Evolutionary conservation across 2,797 vertebrate species (phyloP), one percentile per base, ranked within the genome.

Genomic region (Morus bassanus): DNA sequence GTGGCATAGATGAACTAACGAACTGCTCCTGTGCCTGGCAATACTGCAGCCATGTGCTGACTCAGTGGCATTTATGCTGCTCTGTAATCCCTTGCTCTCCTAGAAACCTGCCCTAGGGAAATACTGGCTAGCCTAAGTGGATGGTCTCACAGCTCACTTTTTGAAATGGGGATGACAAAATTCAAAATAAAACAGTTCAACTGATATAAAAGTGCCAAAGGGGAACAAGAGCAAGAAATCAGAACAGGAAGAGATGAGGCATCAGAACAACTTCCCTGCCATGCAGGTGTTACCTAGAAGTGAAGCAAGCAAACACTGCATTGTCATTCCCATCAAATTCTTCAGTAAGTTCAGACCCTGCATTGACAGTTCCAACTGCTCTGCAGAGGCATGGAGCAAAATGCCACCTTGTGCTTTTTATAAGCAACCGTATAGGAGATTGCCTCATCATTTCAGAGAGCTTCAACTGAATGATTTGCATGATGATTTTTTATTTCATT

Each of bases 1-100:
- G 41, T 0, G 7, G 13, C 50, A 68, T 2, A 57, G n/a, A 45
- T 5, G 43, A 1, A 10, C 7, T 9, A 75, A 39, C 0, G 1
- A 56, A 54, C 23, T 21, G 31, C 35, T 82, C 25, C 59, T 25
- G 30, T 46, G 43, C 33, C 69, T 39, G 21, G 45, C 16, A 81
- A 46, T 2, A 11, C 19, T 27, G 37, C 43, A 89, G 31, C 54
- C 8, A 10, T 3, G 15, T 22, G 31, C 63, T 64, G 50, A 10
- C 13, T 8, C 13, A 2, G 65, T 10, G 15, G 18, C 13, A 12
- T 3, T 54, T 22, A 53, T 10, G 27, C 50, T 65, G 48, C 48
- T 67, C 61, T 72, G 70, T 53, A 81, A n/a, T 10, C 33, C 69
- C 57, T 23, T 53, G 67, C 37, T 77, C 86, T 59, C 28, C 57